Conservation (phyloP, 2,888 invertebrate species). For the Sesia bembeciformis region DNA sequence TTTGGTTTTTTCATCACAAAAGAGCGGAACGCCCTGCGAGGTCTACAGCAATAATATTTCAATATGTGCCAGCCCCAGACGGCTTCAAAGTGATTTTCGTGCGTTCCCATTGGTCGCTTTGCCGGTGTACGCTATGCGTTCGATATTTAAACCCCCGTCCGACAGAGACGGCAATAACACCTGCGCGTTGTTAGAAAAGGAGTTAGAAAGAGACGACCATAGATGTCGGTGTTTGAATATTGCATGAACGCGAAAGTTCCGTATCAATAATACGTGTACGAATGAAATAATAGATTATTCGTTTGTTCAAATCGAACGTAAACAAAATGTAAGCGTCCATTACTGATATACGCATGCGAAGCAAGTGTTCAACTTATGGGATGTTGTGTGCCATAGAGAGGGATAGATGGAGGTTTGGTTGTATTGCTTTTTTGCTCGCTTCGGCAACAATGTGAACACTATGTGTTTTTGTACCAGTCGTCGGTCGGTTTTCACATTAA, state of each 20-base stretch:
- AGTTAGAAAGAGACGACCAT: conserved; percentile 32
- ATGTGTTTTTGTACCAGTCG: conserved; percentile 70
- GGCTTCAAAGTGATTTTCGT: conserved; percentile 53
- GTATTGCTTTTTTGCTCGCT: conserved; percentile 10
- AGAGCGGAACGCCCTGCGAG: conserved; percentile 54
- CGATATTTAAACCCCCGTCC: conserved; percentile 34
- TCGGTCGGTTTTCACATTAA: conserved; percentile 66
- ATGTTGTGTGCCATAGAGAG: conserved; percentile 21
- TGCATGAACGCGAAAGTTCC: conserved; percentile 59
- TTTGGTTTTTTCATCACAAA: conserved; percentile 72
- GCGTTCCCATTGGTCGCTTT: conserved; percentile 43
- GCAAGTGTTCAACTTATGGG: conserved; percentile 19
- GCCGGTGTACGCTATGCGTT: conserved; percentile 23
- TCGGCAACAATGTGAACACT: conserved; percentile 36
- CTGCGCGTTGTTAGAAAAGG: neutral
- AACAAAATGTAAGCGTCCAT: conserved; percentile 72
- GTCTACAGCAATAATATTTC: conserved; percentile 64
- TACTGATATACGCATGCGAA: conserved; percentile 47
- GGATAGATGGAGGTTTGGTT: conserved; percentile 29
- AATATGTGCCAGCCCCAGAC: conserved; percentile 56
- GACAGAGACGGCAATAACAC: conserved; percentile 29
- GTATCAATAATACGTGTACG: conserved; percentile 73
- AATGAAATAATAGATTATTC: conserved; percentile 75
- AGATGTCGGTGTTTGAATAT: conserved; percentile 47
- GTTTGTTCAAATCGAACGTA: conserved; percentile 72